Percentiles rank a stretch among this genome's conserved stretches.
These are phyloP conservation scores for Sternarchorhynchus goeldii DNA, from an alignment of 2,797 vertebrate species.

Conservation along the genomic window DNA sequence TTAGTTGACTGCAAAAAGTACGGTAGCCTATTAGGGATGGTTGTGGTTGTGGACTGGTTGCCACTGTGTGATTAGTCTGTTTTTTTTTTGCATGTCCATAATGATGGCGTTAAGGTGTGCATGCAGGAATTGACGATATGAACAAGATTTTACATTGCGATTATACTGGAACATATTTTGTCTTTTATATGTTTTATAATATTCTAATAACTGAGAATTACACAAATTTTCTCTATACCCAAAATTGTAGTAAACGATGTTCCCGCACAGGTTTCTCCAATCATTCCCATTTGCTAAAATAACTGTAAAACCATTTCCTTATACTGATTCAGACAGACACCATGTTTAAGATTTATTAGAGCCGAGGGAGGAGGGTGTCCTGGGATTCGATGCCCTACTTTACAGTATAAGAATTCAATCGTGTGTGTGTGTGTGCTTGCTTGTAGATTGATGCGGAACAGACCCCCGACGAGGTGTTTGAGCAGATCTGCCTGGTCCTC, in stretches of 20 bases:
- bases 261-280: background rate
- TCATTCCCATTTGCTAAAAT: background rate
- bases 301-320: background rate
- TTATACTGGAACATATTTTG: too few species aligned
- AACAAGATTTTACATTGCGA: too few species aligned
- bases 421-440: constrained; percentile 16
- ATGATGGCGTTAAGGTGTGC: too few species aligned
- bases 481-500: constrained; percentile 82
- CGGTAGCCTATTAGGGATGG: too few species aligned
- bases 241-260: background rate
- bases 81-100: too few species aligned
- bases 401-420: constrained; percentile 23
- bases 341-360: background rate
- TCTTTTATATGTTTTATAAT: too few species aligned
- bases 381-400: constrained; percentile 43
- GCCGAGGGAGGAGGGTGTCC: background rate
- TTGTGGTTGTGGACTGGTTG: too few species aligned
- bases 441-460: constrained; percentile 87
- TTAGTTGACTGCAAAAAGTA: too few species aligned
- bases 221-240: too few species aligned
- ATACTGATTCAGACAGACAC: background rate
- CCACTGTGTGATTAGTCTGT: too few species aligned
- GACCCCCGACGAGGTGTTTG: constrained; percentile 84
- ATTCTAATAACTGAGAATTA: too few species aligned
- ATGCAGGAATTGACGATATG: too few species aligned